Evolutionary conservation across 2,797 vertebrate species (phyloP).

Genomic region (Enteromius fasciolatus): DNA sequence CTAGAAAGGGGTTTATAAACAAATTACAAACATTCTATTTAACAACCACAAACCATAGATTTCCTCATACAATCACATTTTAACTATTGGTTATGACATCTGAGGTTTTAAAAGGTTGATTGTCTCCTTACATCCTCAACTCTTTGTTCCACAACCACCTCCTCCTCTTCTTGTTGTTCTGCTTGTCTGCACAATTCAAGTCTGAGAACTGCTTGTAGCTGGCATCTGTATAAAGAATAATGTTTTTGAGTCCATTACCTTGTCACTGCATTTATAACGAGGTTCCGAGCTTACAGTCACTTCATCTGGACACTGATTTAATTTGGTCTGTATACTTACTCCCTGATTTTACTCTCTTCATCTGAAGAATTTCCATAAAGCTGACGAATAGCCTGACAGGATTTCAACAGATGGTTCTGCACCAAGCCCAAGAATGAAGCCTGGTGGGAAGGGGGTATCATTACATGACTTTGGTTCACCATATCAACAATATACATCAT

Average conservation of each 20-base stretch:
- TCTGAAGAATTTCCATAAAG: conserved; percentile 72
- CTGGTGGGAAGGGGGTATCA: conserved; percentile 70
- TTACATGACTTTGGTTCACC: background rate
- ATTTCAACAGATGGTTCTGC: conserved; percentile 84
- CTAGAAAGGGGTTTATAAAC: conserved; percentile 68
- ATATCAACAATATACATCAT: background rate
- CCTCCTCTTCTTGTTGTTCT: conserved; percentile 66
- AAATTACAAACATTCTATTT: background rate
- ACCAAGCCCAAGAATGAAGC: conserved; percentile 71
- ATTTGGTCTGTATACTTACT: conserved; percentile 77
- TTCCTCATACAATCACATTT: background rate
- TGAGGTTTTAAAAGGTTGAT: background rate
- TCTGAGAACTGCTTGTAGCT: conserved; percentile 87
- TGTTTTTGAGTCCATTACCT: background rate
- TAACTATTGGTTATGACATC: background rate
- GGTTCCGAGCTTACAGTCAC: background rate
- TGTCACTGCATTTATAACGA: background rate
- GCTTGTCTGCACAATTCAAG: conserved; percentile 85
- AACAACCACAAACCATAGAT: background rate
- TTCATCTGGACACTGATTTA: background rate
- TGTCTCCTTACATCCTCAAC: conserved; percentile 84
- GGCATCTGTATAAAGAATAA: conserved; percentile 78
- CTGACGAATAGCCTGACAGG: conserved; percentile 83
- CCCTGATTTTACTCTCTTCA: conserved; percentile 85
- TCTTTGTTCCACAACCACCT: conserved; percentile 78